Evolutionary conservation across 2,797 vertebrate genomes (phyloP), one percentile per base, ranked within the genome.

Genomic region (Coccyzus lansbergi): DNA sequence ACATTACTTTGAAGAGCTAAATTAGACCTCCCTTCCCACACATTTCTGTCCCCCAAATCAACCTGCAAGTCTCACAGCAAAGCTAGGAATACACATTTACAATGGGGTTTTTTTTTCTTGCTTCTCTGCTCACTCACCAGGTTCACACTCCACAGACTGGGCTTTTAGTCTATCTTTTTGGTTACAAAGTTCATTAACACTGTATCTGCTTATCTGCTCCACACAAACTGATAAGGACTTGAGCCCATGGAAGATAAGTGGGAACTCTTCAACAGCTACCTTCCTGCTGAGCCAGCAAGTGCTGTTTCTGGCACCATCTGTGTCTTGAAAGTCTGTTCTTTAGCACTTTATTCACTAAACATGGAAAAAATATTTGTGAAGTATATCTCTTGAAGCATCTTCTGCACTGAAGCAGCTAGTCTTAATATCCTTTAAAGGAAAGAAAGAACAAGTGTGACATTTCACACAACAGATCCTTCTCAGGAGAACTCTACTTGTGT

Each of bases 241-340:
- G 89, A 91, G n/a, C 79, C 64, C 56, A 83, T 55, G 90, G 82
- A 87, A 90, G 78, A 60, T 55, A 88, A 93, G 90, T 86, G 91
- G 87, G 84, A 95, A 93, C 86, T 59, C 87, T 92, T 72, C 55
- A 78, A 77, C 76, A 92, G 65, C 69, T 89, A 95, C 86, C 86
- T 95, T 93, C 78, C 86, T 90, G 84, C 94, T 94, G 94, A 95
- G 93, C 88, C 87, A 96, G 91, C 88, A 92, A 94, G 92, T 59
- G 82, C 87, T 78, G 55, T 76, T 96, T 94, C 89, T 95, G 87
- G 63, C 87, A 93, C 92, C 92, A 95, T 90, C 92, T 94, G 89
- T 76, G 85, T 91, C 90, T 85, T 90, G 38, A 79, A 94, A 88
- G 90, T 86, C 93, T 92, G 82, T 76, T 95, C 92, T 90, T 83